Conservation (phyloP, 1,140 invertebrate genomes). For the Lineus longissimus region DNA sequence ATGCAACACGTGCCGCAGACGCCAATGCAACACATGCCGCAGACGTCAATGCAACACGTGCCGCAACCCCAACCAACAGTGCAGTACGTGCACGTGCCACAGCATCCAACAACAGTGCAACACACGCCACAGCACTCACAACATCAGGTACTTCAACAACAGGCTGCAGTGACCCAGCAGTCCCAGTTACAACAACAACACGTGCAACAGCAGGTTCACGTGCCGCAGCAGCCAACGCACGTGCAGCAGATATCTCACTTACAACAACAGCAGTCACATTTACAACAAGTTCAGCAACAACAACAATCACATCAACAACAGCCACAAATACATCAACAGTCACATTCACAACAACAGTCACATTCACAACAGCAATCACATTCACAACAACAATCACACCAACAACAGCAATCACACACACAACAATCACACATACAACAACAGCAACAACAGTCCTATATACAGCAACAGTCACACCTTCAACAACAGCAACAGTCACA, state of each 20-base stretch:
- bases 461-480: constrained; percentile 11
- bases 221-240: constrained; percentile 21
- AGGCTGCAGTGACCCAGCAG: neutral
- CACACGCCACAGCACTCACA: neutral
- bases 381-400: neutral
- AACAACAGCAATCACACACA: constrained; percentile 11
- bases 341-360: constrained; percentile 9
- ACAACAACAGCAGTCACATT: constrained; percentile 15
- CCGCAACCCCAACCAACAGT: neutral
- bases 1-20: constrained; percentile 16
- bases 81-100: neutral
- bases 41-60: constrained; percentile 10
- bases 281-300: constrained; percentile 9
- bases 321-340: constrained; percentile 8
- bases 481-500: constrained; percentile 14
- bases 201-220: constrained; percentile 16
- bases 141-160: neutral
- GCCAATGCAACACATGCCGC: constrained; percentile 21
- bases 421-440: constrained; percentile 17
- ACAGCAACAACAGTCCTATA: constrained; percentile 21
- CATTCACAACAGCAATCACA: constrained; percentile 9
- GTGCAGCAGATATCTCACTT: constrained; percentile 11
- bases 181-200: constrained; percentile 11
- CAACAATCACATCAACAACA: constrained; percentile 14
- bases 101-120: neutral